Evolutionary conservation across 2,888 invertebrate genomes (phyloP).

Genomic region (Dorcus hopei): DNA sequence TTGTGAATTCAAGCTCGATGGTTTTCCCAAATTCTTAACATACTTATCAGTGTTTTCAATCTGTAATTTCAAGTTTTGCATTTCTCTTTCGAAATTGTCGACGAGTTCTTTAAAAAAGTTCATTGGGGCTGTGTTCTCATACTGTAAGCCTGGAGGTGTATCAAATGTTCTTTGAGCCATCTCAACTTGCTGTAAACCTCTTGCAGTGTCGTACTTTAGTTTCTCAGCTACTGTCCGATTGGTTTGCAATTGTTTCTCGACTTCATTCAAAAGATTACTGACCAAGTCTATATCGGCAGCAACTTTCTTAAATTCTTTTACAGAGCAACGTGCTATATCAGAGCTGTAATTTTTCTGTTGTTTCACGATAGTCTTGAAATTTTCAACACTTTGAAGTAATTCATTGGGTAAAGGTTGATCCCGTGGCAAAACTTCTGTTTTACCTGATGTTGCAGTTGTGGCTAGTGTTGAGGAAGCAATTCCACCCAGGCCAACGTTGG

Average conservation of each 20-base stretch:
- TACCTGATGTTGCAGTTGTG: conserved; percentile 36
- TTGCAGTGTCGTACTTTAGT: conserved; percentile 69
- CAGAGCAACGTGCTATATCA: conserved; percentile 67
- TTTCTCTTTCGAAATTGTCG: conserved; percentile 67
- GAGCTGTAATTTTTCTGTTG: conserved; percentile 79
- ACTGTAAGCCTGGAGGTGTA: conserved; percentile 70
- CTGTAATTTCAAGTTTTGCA: conserved; percentile 65
- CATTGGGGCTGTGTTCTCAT: conserved; percentile 70
- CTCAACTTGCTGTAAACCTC: conserved; percentile 69
- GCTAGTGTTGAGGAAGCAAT: conserved; percentile 52
- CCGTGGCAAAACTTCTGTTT: conserved; percentile 56
- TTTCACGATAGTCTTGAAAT: conserved; percentile 81
- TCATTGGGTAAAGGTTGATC: conserved; percentile 72
- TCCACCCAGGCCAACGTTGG: conserved; percentile 67
- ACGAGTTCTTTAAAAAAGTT: conserved; percentile 68
- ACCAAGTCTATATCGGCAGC: conserved; percentile 61
- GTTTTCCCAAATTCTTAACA: conserved; percentile 63
- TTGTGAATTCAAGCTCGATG: conserved; percentile 64
- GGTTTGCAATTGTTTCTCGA: conserved; percentile 61
- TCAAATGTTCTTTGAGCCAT: conserved; percentile 77
- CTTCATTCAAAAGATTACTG: conserved; percentile 57
- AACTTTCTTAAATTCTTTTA: conserved; percentile 61
- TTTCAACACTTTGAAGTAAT: conserved; percentile 72
- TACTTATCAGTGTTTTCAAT: conserved; percentile 72
- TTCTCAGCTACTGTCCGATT: conserved; percentile 61